phyloP scores from a whole-genome alignment of 2,113 vertebrate genomes.

The Oreochromis tanganicae region DNA sequence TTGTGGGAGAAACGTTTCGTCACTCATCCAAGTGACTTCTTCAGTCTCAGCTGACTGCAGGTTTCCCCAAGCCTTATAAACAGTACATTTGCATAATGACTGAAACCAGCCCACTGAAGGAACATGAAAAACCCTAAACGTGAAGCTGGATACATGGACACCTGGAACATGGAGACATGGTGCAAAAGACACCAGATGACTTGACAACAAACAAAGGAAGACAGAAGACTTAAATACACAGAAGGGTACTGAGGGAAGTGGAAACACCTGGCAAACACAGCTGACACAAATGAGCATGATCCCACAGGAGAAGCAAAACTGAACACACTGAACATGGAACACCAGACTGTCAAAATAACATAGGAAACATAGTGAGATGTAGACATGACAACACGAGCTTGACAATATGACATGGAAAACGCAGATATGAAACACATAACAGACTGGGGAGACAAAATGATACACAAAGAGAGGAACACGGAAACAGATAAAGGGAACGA shows the following conservation, averaged over 20 bases:
- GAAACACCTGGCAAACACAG: rapidly evolving
- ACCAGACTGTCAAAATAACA: not conserved
- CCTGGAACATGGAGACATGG: not conserved
- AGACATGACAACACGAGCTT: rapidly evolving
- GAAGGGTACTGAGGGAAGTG: rapidly evolving
- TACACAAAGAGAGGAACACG: not conserved
- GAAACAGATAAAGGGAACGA: not conserved
- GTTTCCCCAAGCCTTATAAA: too few species aligned
- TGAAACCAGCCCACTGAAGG: too few species aligned
- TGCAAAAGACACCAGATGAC: too few species aligned
- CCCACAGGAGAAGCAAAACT: not conserved
- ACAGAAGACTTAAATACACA: not conserved
- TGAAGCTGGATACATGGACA: rapidly evolving
- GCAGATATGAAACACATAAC: not conserved
- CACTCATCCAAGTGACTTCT: too few species aligned
- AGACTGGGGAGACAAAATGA: not conserved
- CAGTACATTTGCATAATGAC: too few species aligned
- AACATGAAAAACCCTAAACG: not conserved
- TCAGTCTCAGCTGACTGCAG: too few species aligned
- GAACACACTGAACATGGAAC: not conserved
- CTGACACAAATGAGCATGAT: not conserved
- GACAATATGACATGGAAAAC: rapidly evolving
- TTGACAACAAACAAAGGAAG: too few species aligned
- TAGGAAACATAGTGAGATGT: rapidly evolving
- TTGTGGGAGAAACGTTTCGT: too few species aligned